These are phyloP conservation scores for Neodiprion virginianus DNA, from an alignment of 1,140 invertebrate genomes.

Conservation along the genomic window DNA sequence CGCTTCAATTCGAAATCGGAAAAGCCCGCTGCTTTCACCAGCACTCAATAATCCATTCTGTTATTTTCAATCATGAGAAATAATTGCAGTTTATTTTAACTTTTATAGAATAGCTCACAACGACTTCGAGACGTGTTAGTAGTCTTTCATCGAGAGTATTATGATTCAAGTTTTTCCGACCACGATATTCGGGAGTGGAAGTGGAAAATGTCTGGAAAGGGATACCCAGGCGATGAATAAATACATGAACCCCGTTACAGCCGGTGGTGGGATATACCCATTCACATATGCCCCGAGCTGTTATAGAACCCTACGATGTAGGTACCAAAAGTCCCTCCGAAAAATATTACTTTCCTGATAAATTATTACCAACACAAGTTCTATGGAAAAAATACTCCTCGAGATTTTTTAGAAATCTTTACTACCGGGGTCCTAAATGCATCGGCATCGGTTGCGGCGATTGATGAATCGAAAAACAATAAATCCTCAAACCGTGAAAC, in stretches of 20 bases:
- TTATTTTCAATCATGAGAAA: too few species aligned
- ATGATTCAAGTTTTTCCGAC: neutral
- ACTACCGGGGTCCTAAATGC: too few species aligned
- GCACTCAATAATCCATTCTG: too few species aligned
- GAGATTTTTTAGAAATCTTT: too few species aligned
- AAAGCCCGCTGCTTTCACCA: neutral
- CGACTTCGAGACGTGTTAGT: too few species aligned
- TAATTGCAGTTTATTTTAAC: too few species aligned
- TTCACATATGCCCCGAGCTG: slow-evolving; percentile 2
- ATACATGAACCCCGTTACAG: neutral
- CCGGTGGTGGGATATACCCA: neutral
- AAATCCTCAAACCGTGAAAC: too few species aligned
- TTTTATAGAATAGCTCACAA: too few species aligned
- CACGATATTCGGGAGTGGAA: neutral
- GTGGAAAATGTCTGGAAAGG: neutral
- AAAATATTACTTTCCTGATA: neutral
- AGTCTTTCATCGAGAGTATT: neutral
- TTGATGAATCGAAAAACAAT: too few species aligned
- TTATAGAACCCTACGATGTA: neutral
- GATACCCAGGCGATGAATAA: neutral
- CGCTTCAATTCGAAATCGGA: neutral
- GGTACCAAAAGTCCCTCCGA: neutral
- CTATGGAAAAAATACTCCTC: too few species aligned
- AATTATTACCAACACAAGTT: neutral
- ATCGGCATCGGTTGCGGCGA: too few species aligned